Conservation (phyloP, 2,888 invertebrate genomes). For the Drosophila mimetica region DNA sequence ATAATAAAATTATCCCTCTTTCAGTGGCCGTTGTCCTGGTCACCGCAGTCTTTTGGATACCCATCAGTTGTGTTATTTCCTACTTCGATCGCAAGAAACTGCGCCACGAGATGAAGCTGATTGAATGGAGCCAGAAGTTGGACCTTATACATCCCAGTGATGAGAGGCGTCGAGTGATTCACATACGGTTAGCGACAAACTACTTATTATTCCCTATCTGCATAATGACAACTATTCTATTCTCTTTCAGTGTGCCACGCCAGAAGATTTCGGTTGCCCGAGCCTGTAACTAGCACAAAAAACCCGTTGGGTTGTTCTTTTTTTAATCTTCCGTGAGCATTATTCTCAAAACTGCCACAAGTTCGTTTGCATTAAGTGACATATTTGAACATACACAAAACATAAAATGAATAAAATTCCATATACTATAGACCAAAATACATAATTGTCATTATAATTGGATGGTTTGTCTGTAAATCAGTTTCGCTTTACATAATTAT, state of each 20-base stretch:
- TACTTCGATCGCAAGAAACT: slow-evolving; percentile 92
- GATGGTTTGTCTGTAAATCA: background rate
- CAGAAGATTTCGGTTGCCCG: slow-evolving; percentile 84
- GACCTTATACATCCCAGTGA: slow-evolving; percentile 91
- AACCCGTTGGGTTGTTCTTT: slow-evolving; percentile 40
- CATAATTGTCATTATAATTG: slow-evolving; percentile 5
- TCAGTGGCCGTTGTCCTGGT: slow-evolving; percentile 91
- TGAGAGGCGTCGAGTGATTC: slow-evolving; percentile 89
- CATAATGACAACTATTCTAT: background rate
- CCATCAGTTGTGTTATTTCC: slow-evolving; percentile 94
- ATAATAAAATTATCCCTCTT: slow-evolving; percentile 10
- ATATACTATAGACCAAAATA: slow-evolving; percentile 49
- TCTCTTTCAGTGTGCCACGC: slow-evolving; percentile 81
- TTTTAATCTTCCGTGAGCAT: slow-evolving; percentile 74
- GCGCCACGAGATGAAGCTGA: slow-evolving; percentile 89
- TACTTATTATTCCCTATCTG: too few relatives aligned
- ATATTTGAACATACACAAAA: slow-evolving; percentile 51
- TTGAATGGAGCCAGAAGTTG: slow-evolving; percentile 89
- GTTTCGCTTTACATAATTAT: slow-evolving; percentile 14
- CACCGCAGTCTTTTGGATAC: slow-evolving; percentile 97
- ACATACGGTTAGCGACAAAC: slow-evolving; percentile 85
- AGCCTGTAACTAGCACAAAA: slow-evolving; percentile 72
- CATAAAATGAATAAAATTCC: slow-evolving; percentile 72
- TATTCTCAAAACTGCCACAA: slow-evolving; percentile 75
- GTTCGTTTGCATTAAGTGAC: slow-evolving; percentile 66